Evolutionary conservation across 35 echinoderm and acorn worm genomes (phyloP), one percentile per base, ranked within the genome.

Genomic region (Diadema setosum): DNA sequence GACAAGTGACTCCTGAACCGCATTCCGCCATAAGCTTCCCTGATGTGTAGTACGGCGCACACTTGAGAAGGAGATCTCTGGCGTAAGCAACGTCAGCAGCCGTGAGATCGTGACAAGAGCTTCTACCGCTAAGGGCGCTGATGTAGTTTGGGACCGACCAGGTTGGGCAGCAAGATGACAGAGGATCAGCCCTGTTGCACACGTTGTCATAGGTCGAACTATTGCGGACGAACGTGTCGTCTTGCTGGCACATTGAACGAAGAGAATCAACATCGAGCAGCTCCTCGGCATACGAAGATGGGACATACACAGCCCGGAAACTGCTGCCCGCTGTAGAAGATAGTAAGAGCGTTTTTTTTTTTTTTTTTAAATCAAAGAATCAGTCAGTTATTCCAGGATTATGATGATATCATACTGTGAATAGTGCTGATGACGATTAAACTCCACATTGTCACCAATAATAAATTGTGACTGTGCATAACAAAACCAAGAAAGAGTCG

Each of bases 81-180:
- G 73, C 73, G n/a, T 35, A 78, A 3, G 35, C 23, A 42, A 78
- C 34, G 11, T 78, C 73, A 5, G 29, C 73, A 78, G 33, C 73
- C 23, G 36, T 78, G 14, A 78, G 73, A 16, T 78, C 40, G 73
- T 78, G 25, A 44, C 73, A 78, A 5, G 73, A 78, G 34, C 35
- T 24, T 32, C 73, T 39, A 21, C 40, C 40, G 73, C 0, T 25
- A n/a, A 78, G 73, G 21, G 73, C 73, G 40, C 35, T 20, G 2
- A 78, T 44, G 40, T 78, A 78, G 36, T 78, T 78, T 78, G 73
- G 73, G 14, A 78, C 9, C 35, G 73, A 78, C 73, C 73, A 78
- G 24, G 73, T 35, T 15, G 73, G 73, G 21, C 73, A 78, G 36
- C 73, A 78, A 41, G 39, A 8, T 9, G 20, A 43, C 11, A 21